phyloP scores from a whole-genome alignment of 1,140 invertebrate species.

The Hetaerina americana region DNA sequence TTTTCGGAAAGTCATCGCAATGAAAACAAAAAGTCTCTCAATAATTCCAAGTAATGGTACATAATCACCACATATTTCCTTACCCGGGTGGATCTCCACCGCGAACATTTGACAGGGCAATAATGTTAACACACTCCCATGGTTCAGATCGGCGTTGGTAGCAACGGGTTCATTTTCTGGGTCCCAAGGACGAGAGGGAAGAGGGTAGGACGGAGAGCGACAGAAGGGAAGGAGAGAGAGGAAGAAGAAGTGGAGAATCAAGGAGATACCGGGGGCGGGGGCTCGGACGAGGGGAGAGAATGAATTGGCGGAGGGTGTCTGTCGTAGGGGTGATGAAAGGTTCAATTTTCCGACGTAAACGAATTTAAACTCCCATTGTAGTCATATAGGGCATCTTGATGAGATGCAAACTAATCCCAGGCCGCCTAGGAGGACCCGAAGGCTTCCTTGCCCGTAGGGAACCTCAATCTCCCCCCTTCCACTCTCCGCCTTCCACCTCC shows the following conservation, averaged over 20 bases:
- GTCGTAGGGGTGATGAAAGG: neutral
- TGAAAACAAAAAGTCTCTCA: too few species aligned
- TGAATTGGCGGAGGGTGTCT: neutral
- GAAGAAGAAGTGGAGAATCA: neutral
- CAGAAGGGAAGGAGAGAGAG: neutral
- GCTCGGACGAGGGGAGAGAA: neutral
- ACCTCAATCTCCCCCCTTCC: too few species aligned
- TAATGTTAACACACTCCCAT: too few species aligned
- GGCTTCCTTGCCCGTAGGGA: neutral
- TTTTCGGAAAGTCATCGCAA: too few species aligned
- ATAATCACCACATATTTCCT: too few species aligned
- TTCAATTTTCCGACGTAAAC: conserved; percentile 5
- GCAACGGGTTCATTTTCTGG: too few species aligned
- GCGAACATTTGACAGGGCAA: too few species aligned
- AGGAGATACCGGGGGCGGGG: neutral
- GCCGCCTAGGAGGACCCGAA: too few species aligned
- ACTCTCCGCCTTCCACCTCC: too few species aligned
- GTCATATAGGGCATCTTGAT: conserved; percentile 1
- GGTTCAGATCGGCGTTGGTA: too few species aligned
- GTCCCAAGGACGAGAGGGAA: neutral
- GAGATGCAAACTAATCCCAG: conserved; percentile 4
- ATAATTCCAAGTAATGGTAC: too few species aligned
- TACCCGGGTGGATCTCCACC: too few species aligned
- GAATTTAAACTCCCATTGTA: conserved; percentile 6
- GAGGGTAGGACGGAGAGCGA: neutral